A percentile compares a stretch with the other conserved stretches of the same genome.
Conservation (phyloP, 2,888 invertebrate genomes). For the Cantharis nigra region DNA sequence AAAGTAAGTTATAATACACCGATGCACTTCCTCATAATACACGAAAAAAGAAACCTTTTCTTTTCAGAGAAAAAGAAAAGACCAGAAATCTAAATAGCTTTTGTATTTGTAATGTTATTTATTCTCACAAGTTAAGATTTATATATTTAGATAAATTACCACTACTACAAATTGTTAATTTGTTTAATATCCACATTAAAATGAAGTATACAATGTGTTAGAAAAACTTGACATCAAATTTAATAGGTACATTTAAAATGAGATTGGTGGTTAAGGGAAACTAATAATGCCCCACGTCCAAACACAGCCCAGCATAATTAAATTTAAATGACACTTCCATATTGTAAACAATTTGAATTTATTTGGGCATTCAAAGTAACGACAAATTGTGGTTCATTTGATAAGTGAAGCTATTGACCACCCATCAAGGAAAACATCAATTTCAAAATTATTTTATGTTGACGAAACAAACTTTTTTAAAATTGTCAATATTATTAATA, state of each 20-base stretch:
- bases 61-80: no score
- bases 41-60: no score
- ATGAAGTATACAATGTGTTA: neutral
- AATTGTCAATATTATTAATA: neutral
- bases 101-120: neutral
- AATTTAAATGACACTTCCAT: neutral
- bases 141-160: no score
- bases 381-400: neutral
- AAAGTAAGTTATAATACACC: no score
- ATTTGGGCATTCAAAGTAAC: neutral
- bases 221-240: neutral
- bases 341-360: conserved; percentile 6
- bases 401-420: neutral
- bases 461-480: neutral
- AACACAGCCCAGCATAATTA: neutral
- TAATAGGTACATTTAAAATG: neutral
- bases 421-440: neutral
- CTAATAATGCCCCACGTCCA: neutral
- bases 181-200: neutral
- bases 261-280: neutral
- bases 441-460: neutral
- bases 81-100: neutral
- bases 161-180: neutral
- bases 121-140: no score
- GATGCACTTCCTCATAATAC: no score